Base-by-base conservation (phyloP, 2,113 vertebrate genomes). In the Daphoenositta chrysoptera region DNA sequence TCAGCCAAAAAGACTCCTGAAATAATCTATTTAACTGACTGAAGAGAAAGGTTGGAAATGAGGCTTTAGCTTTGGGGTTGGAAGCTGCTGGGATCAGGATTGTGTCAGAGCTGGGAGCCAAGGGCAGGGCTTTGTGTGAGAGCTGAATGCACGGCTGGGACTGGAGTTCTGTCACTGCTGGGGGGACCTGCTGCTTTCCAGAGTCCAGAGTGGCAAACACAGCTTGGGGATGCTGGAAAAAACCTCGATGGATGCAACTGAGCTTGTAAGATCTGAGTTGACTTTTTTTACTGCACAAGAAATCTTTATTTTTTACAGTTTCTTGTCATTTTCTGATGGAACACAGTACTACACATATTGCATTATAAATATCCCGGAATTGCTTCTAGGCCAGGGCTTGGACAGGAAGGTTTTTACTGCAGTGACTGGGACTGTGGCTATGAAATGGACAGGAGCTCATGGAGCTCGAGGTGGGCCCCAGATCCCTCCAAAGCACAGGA, bases 1-100 rank as follows among this genome's bases (percentile, higher is more conserved):
- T 65, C 88, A 93, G 72, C 11, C 33, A 40, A 87, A 96, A 95
- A 76, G 65, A 82, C 88, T 97, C 72, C 44, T 45, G 64, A 53
- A 95, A 92, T 84, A 91, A 96, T 93, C 90, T 57, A 0, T 76
- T 96, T 93, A 92, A 39, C 31, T 69, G 68, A 17, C 61, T 84
- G 42, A 71, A 65, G 40, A 39, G 40, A 57, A 88, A 75, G 83
- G 75, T 2, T 75, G 88, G 72, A 89, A 94, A 57, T 48, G 78
- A 51, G 23, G 30, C 23, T 75, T 89, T 84, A 71, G 51, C 48
- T 89, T 33, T 66, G 85, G 80, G 72, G 23, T 31, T 86, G 65
- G 71, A 60, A 83, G 22, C n/a, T 84, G 64, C 69, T 70, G 73
- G 69, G 61, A 57, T n/a, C 31, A n/a, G 68, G 85, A 23, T 14